phyloP scores from a whole-genome alignment of 1,140 invertebrate genomes.

The Drosophila equinoxialis region DNA sequence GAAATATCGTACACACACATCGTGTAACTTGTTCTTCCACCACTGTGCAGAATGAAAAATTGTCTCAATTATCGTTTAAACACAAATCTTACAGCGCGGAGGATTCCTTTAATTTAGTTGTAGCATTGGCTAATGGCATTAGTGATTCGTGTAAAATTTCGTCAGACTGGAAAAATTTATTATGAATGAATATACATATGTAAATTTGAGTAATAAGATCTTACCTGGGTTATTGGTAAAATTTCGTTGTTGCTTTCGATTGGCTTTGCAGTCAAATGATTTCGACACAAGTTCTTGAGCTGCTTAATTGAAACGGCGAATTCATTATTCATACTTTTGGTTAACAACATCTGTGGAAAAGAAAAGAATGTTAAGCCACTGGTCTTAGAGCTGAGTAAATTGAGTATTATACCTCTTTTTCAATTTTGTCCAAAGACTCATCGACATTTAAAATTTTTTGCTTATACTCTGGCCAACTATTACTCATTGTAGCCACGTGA shows the following conservation, averaged over 20 bases:
- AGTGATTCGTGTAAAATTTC: constrained; percentile 33
- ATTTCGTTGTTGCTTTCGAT: constrained; percentile 26
- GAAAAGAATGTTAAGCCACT: not conserved
- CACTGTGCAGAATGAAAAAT: constrained; percentile 35
- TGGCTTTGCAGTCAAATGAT: constrained; percentile 25
- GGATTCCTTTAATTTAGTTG: constrained; percentile 31
- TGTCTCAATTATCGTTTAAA: constrained; percentile 2
- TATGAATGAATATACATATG: not conserved
- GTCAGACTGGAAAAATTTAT: constrained; percentile 28
- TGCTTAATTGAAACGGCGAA: constrained; percentile 51
- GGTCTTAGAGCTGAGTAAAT: not conserved
- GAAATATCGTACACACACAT: constrained; percentile 3
- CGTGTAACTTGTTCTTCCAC: constrained; percentile 19
- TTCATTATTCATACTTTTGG: constrained; percentile 45
- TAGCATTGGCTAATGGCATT: constrained; percentile 45
- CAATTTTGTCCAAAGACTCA: constrained; percentile 55
- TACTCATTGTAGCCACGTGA: constrained; percentile 72
- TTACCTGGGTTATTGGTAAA: constrained; percentile 35
- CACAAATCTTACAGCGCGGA: constrained; percentile 33
- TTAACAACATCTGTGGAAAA: constrained; percentile 25
- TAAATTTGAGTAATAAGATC: not conserved
- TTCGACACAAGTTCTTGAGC: constrained; percentile 49
- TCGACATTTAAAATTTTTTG: constrained; percentile 63
- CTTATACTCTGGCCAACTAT: constrained; percentile 72
- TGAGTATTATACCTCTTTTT: constrained; percentile 59